Evolutionary conservation across 1,140 invertebrate genomes (phyloP).

Genomic region (Stegodyphus dumicola): DNA sequence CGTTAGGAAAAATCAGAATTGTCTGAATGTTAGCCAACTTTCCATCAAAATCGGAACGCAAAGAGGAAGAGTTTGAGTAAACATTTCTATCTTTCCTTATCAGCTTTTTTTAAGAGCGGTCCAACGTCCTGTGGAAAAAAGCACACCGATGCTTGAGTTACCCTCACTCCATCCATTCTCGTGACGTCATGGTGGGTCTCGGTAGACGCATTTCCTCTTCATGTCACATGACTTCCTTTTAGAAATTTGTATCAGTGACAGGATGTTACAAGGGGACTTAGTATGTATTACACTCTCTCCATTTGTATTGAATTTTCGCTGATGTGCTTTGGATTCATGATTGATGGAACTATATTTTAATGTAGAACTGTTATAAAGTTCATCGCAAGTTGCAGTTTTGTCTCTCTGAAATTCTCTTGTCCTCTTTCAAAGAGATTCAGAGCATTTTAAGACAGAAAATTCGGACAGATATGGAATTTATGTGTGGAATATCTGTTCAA

Average conservation of each 20-base stretch:
- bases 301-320: no score
- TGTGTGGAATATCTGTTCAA: no score
- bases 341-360: no score
- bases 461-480: no score
- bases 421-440: no score
- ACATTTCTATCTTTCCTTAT: conserved; percentile 21
- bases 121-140: conserved; percentile 22
- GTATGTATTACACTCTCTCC: no score
- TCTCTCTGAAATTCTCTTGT: no score
- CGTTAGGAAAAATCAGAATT: neutral
- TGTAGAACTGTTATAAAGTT: no score
- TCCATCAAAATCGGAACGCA: neutral
- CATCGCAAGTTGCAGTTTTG: no score
- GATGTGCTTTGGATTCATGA: no score
- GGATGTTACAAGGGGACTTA: neutral
- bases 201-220: conserved; percentile 1
- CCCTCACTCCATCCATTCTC: neutral
- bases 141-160: neutral
- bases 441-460: no score
- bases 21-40: neutral
- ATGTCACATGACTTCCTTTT: conserved; percentile 15
- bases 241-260: neutral
- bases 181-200: neutral
- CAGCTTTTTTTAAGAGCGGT: neutral
- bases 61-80: neutral